Evolutionary conservation across 64 coral and sea anemone species (phyloP), one percentile per base, ranked within the genome.

Genomic region (Porites lutea): DNA sequence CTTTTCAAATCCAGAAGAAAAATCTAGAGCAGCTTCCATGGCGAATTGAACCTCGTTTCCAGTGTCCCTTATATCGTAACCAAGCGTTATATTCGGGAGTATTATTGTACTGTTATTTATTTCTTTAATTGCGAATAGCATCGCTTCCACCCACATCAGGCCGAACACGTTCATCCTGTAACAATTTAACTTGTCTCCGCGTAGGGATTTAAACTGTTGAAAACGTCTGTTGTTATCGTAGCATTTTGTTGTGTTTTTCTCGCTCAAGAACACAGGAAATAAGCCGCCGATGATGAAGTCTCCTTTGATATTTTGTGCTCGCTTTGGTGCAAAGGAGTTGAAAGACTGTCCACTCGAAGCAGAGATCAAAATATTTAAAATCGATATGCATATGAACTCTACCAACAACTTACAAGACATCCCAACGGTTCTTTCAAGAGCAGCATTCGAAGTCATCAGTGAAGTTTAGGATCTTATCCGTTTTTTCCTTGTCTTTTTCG

Each of bases 81-180:
- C 96, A 8, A 98, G 73, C 45, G 90, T 92, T 52, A 95, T 48
- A 66, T 87, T 65, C 2, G 92, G 71, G 3, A 98, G 77, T 16
- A 98, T 89, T 16, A 79, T 66, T 8, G 83, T 59, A 57, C 70
- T 78, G 44, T 70, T 83, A 53, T 98, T 98, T 2, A 98, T 98
- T 53, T 92, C 96, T 44, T 67, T 66, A 63, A 98, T 95, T 5
- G 96, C 96, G 72, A 92, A 98, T 8, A 98, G 9, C 92, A 95
- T 98, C 13, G 96, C 96, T 80, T 98, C 96, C 4, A 98, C 86
- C 96, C 96, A 98, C 93, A 95, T 98, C 5, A 98, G 47, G 13
- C 83, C 96, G 23, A 78, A 88, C 12, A 79, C 20, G 18, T 99
- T 99, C 14, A 99, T 84, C 69, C 44, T 68, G n/a, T 96, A 96